Conservation (phyloP, 1,140 invertebrate genomes). For the Phenacoccus solenopsis region DNA sequence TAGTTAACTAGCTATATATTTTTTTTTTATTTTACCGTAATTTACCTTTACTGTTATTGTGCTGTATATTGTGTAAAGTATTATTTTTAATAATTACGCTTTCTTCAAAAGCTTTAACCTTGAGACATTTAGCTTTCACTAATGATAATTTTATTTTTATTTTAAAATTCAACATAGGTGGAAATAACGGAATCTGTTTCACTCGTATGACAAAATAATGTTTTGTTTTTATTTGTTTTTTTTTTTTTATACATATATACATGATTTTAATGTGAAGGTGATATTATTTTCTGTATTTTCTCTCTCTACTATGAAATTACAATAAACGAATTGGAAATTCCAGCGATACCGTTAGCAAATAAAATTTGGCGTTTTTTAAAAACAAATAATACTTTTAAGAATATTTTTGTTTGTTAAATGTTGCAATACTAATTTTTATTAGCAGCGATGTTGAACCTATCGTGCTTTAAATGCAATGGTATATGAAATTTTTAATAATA, state of each 20-base stretch:
- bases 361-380: too few relatives aligned
- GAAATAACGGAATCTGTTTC: neutral
- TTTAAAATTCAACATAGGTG: neutral
- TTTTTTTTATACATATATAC: neutral
- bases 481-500: neutral
- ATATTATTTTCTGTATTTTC: slow-evolving; percentile 4
- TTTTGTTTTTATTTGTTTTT: neutral
- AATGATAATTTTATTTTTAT: neutral
- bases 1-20: neutral
- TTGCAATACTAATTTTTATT: neutral
- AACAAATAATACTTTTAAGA: neutral
- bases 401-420: neutral
- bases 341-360: too few relatives aligned
- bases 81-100: neutral
- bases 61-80: neutral
- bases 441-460: slow-evolving; percentile 1
- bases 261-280: neutral
- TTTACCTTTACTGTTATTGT: neutral
- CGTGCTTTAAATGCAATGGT: neutral
- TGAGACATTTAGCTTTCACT: neutral
- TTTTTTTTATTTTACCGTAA: neutral
- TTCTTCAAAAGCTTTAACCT: neutral
- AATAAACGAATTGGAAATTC: too few relatives aligned
- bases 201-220: neutral
- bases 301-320: too few relatives aligned